These are phyloP conservation scores for Mnemiopsis leidyi DNA, from an alignment of 37 sponge, comb jelly and placozoan genomes.

Conservation along the genomic window DNA sequence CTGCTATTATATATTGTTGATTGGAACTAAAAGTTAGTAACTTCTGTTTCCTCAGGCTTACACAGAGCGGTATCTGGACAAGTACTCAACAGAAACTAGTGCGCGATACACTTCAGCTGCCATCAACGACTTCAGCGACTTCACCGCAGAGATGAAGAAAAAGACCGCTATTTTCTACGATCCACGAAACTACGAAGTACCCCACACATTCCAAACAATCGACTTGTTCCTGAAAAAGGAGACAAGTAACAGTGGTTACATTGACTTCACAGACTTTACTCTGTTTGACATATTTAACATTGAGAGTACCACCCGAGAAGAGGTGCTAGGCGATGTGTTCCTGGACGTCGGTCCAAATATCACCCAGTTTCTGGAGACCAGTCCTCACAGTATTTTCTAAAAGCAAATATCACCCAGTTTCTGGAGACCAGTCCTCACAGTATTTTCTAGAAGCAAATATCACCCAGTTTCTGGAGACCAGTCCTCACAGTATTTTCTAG, in stretches of 20 bases:
- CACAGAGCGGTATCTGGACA: constrained; percentile 35
- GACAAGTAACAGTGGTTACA: background rate
- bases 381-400: constrained; percentile 14
- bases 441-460: too few species aligned
- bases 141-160: background rate
- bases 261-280: background rate
- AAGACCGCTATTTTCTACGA: constrained; percentile 5
- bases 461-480: too few species aligned
- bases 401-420: background rate
- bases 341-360: background rate
- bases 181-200: background rate
- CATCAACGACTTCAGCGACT: background rate
- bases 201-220: background rate
- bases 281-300: background rate
- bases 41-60: constrained; percentile 16
- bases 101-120: background rate
- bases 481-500: too few species aligned
- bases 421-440: too few species aligned
- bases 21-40: too few species aligned
- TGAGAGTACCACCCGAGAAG: background rate
- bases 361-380: background rate
- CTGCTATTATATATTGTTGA: too few species aligned
- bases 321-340: background rate
- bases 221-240: background rate
- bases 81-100: background rate